Base-by-base conservation (phyloP, 2,888 invertebrate genomes). In the Penaeus monodon region DNA sequence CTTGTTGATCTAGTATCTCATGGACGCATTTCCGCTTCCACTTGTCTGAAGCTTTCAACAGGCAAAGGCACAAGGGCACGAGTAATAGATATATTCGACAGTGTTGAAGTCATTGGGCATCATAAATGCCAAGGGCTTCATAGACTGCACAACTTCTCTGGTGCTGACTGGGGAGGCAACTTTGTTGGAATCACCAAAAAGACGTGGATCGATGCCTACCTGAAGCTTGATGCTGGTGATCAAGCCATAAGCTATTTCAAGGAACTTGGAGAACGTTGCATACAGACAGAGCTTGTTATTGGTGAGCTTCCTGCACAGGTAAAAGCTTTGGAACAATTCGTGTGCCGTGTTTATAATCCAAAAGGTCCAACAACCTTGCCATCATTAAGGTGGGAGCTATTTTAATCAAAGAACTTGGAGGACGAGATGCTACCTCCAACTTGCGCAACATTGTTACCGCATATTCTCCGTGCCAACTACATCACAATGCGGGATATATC, bases 341-440 rank as follows among this genome's bases (percentile, higher is more conserved):
- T 81, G 1, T 57, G 81, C 33, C 10, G 24, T 81, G 81, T 66
- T 68, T 81, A 81, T n/a, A 44, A 22, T 73, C 73, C 81, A n/a
- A 81, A 7, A 70, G 73, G 70, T 70, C 57, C 81, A 68, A 81
- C 1, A 20, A 70, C 73, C 4, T 49, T 70, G 17, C 81, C 73
- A 57, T 70, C 81, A 81, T 73, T 81, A 73, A 38, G 70, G 70
- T 81, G 70, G 81, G 70, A 73, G 70, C 68, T 70, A 57, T 73
- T 81, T 29, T 29, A n/a, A 17, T 81, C 70, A 38, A 70, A 57
- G 27, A 73, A 81, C 12, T 57, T 81, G 24, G 38, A 81, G 68
- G 81, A 66, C 27, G 66, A 81, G 66, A 17, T 68, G 33, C 66
- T 81, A 22, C 81, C 80, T 14, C 80, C 80, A 4, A 76, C 76